Conservation (phyloP, 1,140 invertebrate species). For the Zophobas atratus region DNA sequence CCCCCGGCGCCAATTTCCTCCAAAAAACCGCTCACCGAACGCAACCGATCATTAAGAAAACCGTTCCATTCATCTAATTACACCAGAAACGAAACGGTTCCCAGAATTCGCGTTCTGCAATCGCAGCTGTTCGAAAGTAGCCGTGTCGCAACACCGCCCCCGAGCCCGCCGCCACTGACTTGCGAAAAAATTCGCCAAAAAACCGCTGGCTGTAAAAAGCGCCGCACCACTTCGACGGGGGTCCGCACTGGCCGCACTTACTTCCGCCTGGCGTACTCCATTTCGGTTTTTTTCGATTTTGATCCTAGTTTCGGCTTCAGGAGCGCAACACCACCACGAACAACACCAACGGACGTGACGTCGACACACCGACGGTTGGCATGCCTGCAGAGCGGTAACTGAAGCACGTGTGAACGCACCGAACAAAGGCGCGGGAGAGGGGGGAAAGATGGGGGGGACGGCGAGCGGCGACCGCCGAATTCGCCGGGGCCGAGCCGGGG, state of each 20-base stretch:
- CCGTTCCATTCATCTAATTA: no score
- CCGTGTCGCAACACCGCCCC: no score
- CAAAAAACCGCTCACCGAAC: no score
- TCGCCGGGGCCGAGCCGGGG: conserved; percentile 23
- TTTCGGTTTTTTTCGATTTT: conserved; percentile 9
- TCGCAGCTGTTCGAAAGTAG: no score
- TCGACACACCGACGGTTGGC: conserved; percentile 27
- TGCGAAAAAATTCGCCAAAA: conserved; percentile 2
- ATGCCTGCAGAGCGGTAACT: conserved; percentile 37
- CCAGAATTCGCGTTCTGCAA: no score
- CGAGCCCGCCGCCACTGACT: no score
- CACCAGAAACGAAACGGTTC: no score
- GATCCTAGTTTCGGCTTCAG: neutral
- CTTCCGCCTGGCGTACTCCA: conserved; percentile 49
- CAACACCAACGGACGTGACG: conserved; percentile 35
- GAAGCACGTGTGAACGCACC: conserved; percentile 30
- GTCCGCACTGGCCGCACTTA: neutral
- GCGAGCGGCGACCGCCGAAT: conserved; percentile 5
- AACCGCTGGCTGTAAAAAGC: neutral
- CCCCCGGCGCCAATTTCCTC: no score
- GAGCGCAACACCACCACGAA: conserved; percentile 22
- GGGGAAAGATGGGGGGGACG: neutral
- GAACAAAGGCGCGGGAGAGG: conserved; percentile 23
- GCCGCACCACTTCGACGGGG: neutral
- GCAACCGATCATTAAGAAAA: no score